phyloP scores from a whole-genome alignment of 2,113 vertebrate genomes.

The Mustela nigripes region DNA sequence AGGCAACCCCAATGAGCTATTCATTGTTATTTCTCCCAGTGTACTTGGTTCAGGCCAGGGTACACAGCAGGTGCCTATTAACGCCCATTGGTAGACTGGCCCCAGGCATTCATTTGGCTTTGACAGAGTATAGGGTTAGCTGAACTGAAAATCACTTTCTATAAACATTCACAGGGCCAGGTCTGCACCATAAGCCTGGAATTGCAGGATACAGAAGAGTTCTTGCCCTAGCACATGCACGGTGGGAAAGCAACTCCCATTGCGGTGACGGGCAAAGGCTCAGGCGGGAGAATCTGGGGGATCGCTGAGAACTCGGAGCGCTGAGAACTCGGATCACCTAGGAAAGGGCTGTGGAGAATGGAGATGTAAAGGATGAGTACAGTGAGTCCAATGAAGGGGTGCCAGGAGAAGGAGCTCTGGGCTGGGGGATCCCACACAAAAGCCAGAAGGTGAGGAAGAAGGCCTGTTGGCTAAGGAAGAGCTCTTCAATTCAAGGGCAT shows the following conservation, averaged over 20 bases:
- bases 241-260: background rate
- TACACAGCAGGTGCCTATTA: background rate
- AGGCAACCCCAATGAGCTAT: background rate
- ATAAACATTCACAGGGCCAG: background rate
- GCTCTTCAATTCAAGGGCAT: background rate
- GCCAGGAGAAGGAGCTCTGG: background rate
- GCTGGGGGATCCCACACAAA: background rate
- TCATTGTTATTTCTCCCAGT: background rate
- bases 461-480: background rate
- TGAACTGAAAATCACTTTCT: background rate
- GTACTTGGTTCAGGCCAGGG: background rate
- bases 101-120: background rate
- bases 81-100: background rate
- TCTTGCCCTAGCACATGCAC: background rate
- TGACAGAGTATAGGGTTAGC: background rate
- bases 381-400: background rate
- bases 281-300: background rate
- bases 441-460: background rate
- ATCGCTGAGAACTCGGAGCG: background rate
- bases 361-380: background rate
- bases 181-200: background rate
- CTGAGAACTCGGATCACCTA: background rate
- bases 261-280: rapidly evolving
- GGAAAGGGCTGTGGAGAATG: background rate
- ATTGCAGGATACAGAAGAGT: background rate